These are phyloP conservation scores for Apistogramma diplotaenia DNA, from an alignment of 2,113 vertebrate species.

Conservation along the genomic window DNA sequence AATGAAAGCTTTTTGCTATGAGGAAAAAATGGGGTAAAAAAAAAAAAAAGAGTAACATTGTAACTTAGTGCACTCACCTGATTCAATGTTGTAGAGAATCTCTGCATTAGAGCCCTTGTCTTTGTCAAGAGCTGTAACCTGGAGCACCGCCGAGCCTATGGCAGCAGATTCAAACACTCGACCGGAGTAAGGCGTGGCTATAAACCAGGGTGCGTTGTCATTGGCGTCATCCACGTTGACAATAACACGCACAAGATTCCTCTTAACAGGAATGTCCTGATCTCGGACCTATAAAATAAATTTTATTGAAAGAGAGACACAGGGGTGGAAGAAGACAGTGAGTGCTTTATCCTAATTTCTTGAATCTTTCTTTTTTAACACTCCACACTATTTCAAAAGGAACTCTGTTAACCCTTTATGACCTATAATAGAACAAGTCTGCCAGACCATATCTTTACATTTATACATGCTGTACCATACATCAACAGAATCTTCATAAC, in stretches of 20 bases:
- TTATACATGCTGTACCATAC: too few species aligned
- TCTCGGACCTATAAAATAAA: slow-evolving; percentile 84
- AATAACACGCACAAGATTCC: slow-evolving; percentile 89
- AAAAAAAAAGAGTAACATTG: background rate
- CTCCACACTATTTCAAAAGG: background rate
- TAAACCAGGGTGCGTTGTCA: slow-evolving; percentile 94
- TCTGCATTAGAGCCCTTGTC: slow-evolving; percentile 93
- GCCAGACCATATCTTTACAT: too few species aligned
- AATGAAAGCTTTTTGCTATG: slow-evolving; percentile 26
- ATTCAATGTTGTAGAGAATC: slow-evolving; percentile 90
- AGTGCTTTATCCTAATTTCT: background rate
- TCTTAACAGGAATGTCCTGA: slow-evolving; percentile 95
- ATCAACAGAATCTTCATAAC: too few species aligned
- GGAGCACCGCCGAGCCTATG: slow-evolving; percentile 86
- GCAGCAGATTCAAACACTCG: slow-evolving; percentile 91
- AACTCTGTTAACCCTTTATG: background rate
- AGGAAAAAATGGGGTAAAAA: background rate
- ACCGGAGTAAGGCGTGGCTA: slow-evolving; percentile 85
- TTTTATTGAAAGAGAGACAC: background rate
- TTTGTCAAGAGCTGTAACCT: slow-evolving; percentile 92
- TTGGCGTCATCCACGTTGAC: slow-evolving; percentile 91
- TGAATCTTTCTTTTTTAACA: background rate
- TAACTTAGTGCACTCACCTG: slow-evolving; percentile 79
- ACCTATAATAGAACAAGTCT: too few species aligned
- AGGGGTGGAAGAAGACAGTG: background rate